phyloP scores from a whole-genome alignment of 2,797 vertebrate species.

The Chiroxiphia lanceolata region DNA sequence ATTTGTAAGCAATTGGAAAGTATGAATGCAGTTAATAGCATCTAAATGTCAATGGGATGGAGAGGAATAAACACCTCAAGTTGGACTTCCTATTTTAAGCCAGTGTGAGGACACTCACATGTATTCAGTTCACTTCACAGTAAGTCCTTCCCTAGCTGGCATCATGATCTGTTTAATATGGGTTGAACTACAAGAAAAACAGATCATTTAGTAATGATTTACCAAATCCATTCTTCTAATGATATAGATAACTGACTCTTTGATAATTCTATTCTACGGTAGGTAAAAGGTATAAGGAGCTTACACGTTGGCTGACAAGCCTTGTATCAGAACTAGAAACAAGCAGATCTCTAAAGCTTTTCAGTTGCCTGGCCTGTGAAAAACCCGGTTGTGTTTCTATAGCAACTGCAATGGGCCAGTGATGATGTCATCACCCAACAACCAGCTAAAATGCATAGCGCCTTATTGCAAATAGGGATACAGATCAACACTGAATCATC shows the following conservation, averaged over 20 bases:
- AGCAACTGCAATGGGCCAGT: slow-evolving; percentile 55
- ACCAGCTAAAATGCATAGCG: slow-evolving; percentile 41
- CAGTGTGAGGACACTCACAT: not conserved
- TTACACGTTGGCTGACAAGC: not conserved
- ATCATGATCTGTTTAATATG: not conserved
- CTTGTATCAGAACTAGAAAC: not conserved
- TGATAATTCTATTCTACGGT: not conserved
- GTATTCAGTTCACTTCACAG: not conserved
- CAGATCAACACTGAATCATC: slow-evolving; percentile 71
- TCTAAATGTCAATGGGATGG: not conserved
- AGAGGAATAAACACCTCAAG: not conserved
- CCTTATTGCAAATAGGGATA: slow-evolving; percentile 36
- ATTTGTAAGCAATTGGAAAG: not conserved
- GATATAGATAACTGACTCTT: not conserved
- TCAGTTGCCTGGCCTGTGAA: slow-evolving; percentile 12
- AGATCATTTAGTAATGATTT: not conserved
- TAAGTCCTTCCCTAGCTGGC: not conserved
- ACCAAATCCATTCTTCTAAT: not conserved
- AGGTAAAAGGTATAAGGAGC: not conserved
- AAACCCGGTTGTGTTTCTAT: slow-evolving; percentile 68
- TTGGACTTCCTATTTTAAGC: not conserved
- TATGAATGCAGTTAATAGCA: not conserved
- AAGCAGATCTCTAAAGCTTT: slow-evolving; percentile 11
- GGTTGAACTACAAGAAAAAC: not conserved
- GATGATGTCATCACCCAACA: slow-evolving; percentile 56